These are phyloP conservation scores for Linyphia triangularis DNA, from an alignment of 2,888 invertebrate genomes.

Conservation along the genomic window DNA sequence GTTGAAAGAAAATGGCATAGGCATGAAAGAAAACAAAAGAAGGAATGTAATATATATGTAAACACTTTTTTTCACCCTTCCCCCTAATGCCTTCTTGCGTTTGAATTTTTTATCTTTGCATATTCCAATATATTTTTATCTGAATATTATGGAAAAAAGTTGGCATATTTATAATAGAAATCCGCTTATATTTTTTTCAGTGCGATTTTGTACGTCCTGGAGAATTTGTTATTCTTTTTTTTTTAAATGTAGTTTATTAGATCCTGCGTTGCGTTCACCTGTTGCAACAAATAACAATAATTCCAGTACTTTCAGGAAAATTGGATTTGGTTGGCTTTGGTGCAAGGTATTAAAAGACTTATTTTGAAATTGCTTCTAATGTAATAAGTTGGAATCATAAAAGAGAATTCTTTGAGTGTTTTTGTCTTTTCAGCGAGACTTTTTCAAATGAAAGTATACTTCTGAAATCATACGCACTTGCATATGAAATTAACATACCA, in stretches of 20 bases:
- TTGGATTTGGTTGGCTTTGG: background rate
- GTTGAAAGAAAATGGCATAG: background rate
- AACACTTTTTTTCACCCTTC: conserved; percentile 29
- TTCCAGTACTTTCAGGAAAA: background rate
- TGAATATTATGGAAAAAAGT: background rate
- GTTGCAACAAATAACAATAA: background rate
- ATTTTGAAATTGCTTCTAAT: background rate
- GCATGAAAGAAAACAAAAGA: background rate
- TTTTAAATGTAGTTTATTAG: background rate
- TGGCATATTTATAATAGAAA: background rate
- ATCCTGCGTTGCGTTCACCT: no score
- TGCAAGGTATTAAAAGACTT: no score
- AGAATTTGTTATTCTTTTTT: background rate
- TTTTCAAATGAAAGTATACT: no score
- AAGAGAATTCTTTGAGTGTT: no score
- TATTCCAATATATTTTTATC: background rate
- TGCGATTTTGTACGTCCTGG: background rate
- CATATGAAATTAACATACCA: no score
- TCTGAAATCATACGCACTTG: no score
- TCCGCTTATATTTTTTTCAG: background rate
- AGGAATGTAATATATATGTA: conserved; percentile 45
- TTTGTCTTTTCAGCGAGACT: no score
- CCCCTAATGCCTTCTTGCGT: background rate
- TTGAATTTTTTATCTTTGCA: background rate
- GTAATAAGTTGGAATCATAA: background rate